Evolutionary conservation across 2,888 invertebrate species (phyloP), one percentile per base, ranked within the genome.

Genomic region (Pilophorus perplexus): DNA sequence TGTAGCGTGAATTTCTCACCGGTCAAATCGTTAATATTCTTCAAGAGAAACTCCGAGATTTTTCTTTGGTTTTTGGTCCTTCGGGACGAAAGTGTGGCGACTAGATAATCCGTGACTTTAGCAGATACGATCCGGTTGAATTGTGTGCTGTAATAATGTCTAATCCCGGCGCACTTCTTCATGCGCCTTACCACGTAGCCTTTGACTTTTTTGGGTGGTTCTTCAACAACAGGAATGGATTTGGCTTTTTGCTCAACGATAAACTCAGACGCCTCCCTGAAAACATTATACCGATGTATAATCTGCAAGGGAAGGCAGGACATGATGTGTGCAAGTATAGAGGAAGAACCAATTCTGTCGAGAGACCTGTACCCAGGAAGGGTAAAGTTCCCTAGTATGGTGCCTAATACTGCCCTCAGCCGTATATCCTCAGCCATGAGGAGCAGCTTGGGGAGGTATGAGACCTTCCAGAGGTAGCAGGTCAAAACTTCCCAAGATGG

Each of bases 61-160:
- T 59, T 65, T n/a, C 67, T 64, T 14, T 66, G 67, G 28, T 67
- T 64, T n/a, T 65, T 64, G 4, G 69, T 66, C 25, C 70, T 54
- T 16, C 59, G 57, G 1, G 57, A 37, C 10, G 67, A 64, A 18
- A 71, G n/a, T 59, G 70, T 40, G 18, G 57, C 64, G 2, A 69
- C 64, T 18, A 71, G 55, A 40, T 71, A 71, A 37, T 71, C 70
- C 27, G 67, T 62, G 2, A 71, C 57, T 64, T 71, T 71, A 40
- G 52, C 60, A 18, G 68, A 40, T 25, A 71, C 48, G 23, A 70
- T 59, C 33, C 64, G 54, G 14, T 66, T 64, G 42, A 71, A 71
- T 54, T 69, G 66, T 64, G 67, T 68, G 2, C 71, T 38, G 69
- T 70, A 71, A 18, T 68, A 60, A 23, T 64, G 60, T 46, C 69